These are phyloP conservation scores for Hipparchia semele DNA, from an alignment of 2,888 invertebrate genomes.

Conservation along the genomic window DNA sequence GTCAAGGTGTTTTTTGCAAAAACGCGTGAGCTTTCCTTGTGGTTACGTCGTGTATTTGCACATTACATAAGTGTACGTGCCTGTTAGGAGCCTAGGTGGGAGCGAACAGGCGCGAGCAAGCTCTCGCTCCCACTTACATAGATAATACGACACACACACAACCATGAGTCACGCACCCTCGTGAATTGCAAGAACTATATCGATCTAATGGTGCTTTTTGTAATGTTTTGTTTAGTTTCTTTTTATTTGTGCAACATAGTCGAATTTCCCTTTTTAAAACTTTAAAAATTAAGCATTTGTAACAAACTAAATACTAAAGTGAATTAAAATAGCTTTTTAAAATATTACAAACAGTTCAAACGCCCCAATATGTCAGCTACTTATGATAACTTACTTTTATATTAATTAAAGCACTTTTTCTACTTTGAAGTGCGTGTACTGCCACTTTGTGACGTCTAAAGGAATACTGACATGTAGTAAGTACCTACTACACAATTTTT, in stretches of 20 bases:
- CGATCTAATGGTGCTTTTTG: no score
- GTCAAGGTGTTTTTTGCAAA: no score
- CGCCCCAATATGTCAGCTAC: background rate
- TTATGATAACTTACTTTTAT: background rate
- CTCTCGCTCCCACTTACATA: no score
- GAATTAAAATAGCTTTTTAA: background rate
- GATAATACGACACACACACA: no score
- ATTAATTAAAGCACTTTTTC: background rate
- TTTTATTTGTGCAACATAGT: background rate
- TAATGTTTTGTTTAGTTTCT: background rate
- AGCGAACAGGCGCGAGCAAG: no score
- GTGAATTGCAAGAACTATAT: no score
- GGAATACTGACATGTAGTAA: conserved; percentile 13
- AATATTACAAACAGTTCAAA: background rate
- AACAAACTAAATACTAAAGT: background rate
- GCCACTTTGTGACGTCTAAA: conserved; percentile 25
- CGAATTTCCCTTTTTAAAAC: background rate
- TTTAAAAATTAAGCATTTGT: background rate
- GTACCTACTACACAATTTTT: background rate
- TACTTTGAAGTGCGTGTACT: background rate
- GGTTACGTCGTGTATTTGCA: no score
- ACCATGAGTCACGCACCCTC: no score
- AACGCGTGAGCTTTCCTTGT: no score
- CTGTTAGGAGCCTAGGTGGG: no score
- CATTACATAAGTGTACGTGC: no score